phyloP scores from a whole-genome alignment of 1,140 invertebrate genomes.

The Paralvinella palmiformis region DNA sequence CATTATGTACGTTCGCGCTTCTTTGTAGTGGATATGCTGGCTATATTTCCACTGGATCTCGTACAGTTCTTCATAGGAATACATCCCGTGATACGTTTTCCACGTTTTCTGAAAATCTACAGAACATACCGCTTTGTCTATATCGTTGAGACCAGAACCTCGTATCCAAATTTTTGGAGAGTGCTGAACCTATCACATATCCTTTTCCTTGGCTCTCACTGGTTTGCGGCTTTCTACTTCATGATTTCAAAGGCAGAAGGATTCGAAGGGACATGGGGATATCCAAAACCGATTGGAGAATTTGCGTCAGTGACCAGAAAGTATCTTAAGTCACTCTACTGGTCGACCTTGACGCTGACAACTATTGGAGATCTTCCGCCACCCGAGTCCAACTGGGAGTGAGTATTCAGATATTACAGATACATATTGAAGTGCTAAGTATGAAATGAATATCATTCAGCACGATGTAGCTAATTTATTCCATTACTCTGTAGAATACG shows the following conservation, averaged over 20 bases:
- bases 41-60: conserved; percentile 79
- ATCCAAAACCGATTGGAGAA: conserved; percentile 65
- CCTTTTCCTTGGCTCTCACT: conserved; percentile 86
- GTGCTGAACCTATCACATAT: conserved; percentile 93
- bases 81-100: conserved; percentile 51
- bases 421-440: conserved; percentile 1
- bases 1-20: conserved; percentile 80
- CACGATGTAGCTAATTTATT: background rate
- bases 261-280: conserved; percentile 86
- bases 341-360: conserved; percentile 93
- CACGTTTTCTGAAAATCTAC: conserved; percentile 67
- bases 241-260: conserved; percentile 84
- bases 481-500: too few species aligned
- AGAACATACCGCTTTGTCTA: conserved; percentile 88
- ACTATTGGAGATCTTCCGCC: conserved; percentile 88
- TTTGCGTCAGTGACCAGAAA: conserved; percentile 82
- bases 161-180: conserved; percentile 93
- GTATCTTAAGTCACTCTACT: conserved; percentile 89
- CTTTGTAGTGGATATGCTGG: conserved; percentile 77
- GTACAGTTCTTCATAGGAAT: conserved; percentile 58
- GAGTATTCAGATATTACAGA: conserved; percentile 55
- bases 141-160: conserved; percentile 88
- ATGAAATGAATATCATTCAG: too few species aligned
- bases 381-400: conserved; percentile 91
- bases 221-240: conserved; percentile 97